Evolutionary conservation across 2,888 invertebrate species (phyloP).

Genomic region (Germaria angustata): DNA sequence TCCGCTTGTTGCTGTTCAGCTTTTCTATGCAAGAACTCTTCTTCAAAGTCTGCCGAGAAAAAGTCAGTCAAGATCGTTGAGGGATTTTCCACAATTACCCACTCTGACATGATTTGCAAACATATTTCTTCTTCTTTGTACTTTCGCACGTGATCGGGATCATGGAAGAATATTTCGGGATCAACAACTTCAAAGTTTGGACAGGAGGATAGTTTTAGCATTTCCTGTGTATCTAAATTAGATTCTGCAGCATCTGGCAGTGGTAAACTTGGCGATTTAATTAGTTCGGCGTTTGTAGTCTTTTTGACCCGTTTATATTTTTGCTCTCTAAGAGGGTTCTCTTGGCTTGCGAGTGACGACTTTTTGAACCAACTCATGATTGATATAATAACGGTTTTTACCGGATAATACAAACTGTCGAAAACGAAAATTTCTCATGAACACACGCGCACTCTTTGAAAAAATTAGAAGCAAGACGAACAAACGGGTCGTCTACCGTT

Average conservation of each 20-base stretch:
- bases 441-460: conserved; percentile 71
- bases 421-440: conserved; percentile 83
- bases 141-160: conserved; percentile 78
- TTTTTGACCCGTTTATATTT: conserved; percentile 60
- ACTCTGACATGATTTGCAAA: conserved; percentile 77
- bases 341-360: conserved; percentile 83
- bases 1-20: conserved; percentile 17
- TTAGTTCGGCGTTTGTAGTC: conserved; percentile 19
- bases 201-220: conserved; percentile 70
- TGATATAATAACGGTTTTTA: conserved; percentile 83
- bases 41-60: conserved; percentile 78
- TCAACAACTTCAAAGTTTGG: conserved; percentile 74
- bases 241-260: background rate
- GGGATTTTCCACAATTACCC: conserved; percentile 77
- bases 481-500: conserved; percentile 57
- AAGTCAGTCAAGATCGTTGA: conserved; percentile 70
- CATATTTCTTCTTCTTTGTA: conserved; percentile 77
- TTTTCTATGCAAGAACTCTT: conserved; percentile 72
- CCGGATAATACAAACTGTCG: conserved; percentile 84
- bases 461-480: conserved; percentile 47
- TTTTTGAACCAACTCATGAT: conserved; percentile 85
- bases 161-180: conserved; percentile 79
- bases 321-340: conserved; percentile 77
- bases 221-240: conserved; percentile 67
- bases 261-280: conserved; percentile 47